Conservation (phyloP, 2,113 vertebrate species). For the Corvus hawaiiensis region DNA sequence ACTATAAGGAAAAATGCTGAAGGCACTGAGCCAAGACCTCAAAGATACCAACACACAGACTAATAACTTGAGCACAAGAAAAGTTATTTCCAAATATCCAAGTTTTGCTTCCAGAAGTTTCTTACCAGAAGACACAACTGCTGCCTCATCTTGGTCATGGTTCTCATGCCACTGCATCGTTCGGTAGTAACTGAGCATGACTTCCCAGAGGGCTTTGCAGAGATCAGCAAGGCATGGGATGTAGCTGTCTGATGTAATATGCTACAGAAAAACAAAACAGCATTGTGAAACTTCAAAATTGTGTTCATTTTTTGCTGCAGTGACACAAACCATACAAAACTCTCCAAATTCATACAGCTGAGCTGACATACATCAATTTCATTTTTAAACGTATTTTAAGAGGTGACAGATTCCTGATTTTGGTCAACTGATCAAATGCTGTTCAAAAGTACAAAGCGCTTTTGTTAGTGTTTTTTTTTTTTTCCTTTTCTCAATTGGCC, state of each 20-base stretch:
- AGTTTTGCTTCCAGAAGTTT: not conserved
- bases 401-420: not conserved
- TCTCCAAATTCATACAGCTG: not conserved
- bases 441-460: not conserved
- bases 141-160: slow-evolving; percentile 80
- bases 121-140: slow-evolving; percentile 77
- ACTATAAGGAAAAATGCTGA: not conserved
- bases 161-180: slow-evolving; percentile 97
- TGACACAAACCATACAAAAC: not conserved
- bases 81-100: not conserved
- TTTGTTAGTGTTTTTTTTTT: not conserved
- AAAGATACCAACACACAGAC: not conserved
- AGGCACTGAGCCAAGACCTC: not conserved
- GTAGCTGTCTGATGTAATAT: slow-evolving; percentile 96
- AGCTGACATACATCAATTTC: not conserved
- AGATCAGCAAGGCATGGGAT: slow-evolving; percentile 96
- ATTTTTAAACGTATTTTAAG: not conserved
- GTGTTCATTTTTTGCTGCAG: not conserved
- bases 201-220: slow-evolving; percentile 98
- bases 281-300: not conserved
- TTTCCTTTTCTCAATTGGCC: not conserved
- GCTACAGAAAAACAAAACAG: slow-evolving; percentile 70
- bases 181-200: slow-evolving; percentile 96
- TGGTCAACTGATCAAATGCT: not conserved
- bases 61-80: not conserved